Percentiles rank a stretch among this genome's conserved stretches.
phyloP scores from a whole-genome alignment of 2,113 vertebrate species.

The Bettongia penicillata region DNA sequence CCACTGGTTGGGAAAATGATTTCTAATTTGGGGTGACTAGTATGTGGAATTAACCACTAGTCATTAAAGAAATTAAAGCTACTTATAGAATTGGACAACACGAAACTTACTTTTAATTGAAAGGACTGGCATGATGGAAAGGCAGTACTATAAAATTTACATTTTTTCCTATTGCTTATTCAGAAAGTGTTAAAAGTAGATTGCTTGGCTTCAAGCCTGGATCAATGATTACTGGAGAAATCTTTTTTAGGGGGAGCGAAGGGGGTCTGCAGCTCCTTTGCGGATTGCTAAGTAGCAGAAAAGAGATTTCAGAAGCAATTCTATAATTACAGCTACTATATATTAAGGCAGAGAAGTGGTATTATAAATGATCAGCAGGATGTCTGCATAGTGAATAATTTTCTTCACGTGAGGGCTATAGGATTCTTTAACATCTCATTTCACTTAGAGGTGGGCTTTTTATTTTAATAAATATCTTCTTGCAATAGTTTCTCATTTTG shows the following conservation, averaged over 20 bases:
- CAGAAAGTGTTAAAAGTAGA: slow-evolving; percentile 82
- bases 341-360: slow-evolving; percentile 70
- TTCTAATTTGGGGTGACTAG: neutral
- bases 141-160: slow-evolving; percentile 76
- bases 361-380: slow-evolving; percentile 72
- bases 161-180: slow-evolving; percentile 80
- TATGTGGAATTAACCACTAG: neutral
- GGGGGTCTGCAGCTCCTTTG: slow-evolving; percentile 67
- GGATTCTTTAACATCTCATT: slow-evolving; percentile 69
- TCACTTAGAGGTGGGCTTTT: slow-evolving; percentile 75
- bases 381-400: slow-evolving; percentile 77
- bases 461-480: slow-evolving; percentile 77
- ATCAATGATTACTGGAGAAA: slow-evolving; percentile 79
- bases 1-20: neutral
- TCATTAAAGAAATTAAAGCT: neutral
- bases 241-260: slow-evolving; percentile 18
- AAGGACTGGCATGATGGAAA: slow-evolving; percentile 76
- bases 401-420: slow-evolving; percentile 72
- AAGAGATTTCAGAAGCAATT: slow-evolving; percentile 79
- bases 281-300: slow-evolving; percentile 74
- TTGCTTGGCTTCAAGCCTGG: slow-evolving; percentile 77
- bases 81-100: neutral
- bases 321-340: slow-evolving; percentile 73
- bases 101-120: slow-evolving; percentile 46
- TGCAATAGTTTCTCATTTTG: slow-evolving; percentile 69